Conservation (phyloP, 2,888 invertebrate species). For the Lepidocyrtoides sp. region DNA sequence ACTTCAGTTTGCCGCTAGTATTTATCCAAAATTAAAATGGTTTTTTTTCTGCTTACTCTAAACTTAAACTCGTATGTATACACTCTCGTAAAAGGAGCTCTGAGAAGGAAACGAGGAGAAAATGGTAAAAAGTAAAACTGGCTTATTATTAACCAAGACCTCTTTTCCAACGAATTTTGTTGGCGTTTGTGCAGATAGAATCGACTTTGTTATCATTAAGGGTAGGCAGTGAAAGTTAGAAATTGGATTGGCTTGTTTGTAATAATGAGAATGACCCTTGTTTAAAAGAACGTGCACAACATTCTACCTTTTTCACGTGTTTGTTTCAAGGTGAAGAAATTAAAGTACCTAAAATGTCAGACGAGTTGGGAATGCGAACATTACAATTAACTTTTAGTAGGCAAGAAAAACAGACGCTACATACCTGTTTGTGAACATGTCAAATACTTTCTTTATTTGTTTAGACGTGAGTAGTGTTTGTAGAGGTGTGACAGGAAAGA, state of each 20-base stretch:
- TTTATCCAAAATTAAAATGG: constrained; percentile 3
- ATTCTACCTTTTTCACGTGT: too few relatives aligned
- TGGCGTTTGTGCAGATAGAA: constrained; percentile 36
- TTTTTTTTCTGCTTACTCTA: background rate
- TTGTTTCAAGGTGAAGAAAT: too few relatives aligned
- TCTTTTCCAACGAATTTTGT: constrained; percentile 10
- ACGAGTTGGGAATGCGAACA: background rate
- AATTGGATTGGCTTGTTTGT: constrained; percentile 56
- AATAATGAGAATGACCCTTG: constrained; percentile 66
- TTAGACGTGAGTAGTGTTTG: too few relatives aligned
- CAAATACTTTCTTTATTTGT: too few relatives aligned
- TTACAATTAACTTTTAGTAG: too few relatives aligned
- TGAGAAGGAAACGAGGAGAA: background rate
- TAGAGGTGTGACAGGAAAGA: too few relatives aligned
- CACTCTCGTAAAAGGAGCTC: constrained; percentile 19
- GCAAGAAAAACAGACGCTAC: too few relatives aligned
- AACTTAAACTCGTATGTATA: too few relatives aligned
- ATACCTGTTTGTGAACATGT: too few relatives aligned
- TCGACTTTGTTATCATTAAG: constrained; percentile 68
- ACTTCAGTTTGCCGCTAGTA: background rate
- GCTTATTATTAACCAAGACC: background rate
- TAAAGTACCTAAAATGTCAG: too few relatives aligned
- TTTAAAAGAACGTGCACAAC: constrained; percentile 37
- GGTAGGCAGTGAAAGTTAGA: constrained; percentile 61
- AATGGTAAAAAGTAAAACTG: background rate